Base-by-base conservation (phyloP, 2,888 invertebrate genomes). In the Volucella zonaria region DNA sequence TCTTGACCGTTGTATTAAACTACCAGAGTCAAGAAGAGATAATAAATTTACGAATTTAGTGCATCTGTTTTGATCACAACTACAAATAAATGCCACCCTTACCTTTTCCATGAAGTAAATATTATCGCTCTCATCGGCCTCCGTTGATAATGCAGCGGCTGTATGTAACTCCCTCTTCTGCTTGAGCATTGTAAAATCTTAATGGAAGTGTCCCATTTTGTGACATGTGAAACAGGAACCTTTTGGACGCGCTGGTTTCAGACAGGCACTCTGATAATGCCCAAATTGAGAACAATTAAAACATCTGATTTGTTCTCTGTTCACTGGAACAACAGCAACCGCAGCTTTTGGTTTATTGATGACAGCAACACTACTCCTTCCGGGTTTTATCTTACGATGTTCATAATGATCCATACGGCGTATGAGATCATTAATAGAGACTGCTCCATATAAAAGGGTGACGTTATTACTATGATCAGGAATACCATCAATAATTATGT, bases 21-120 rank as follows among this genome's bases (percentile, higher is more conserved):
- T 18, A 18, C 18, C 18, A 18, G 18, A 18, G 18, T 18, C 18
- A 18, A 18, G 18, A 18, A 18, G 18, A 18, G 18, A 18, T 18
- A 18, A 18, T 18, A 18, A 18, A 18, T 18, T 18, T 18, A 18
- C 18, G 18, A 18, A 18, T 18, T 18, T 18, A 18, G 18, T 43
- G 43, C 43, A 18, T 31, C 42, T n/a, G 3, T 43, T 52, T 12
- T 51, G 8, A 23, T 9, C 10, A 18, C 15, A 12, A 12, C 10
- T 43, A 10, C 14, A n/a, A 23, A 18, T 8, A 67, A 67, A 38
- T 18, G 54, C 52, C 10, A 67, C 40, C 38, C 67, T 67, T 38
- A 52, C 52, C 9, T 40, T 52, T 31, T 43, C n/a, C 31, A 9
- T 10, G 9, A 23, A 4, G 31, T 67, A 15, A 52, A 67, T 12